Evolutionary conservation across 1,140 invertebrate species (phyloP).

Genomic region (Phortica variegata): DNA sequence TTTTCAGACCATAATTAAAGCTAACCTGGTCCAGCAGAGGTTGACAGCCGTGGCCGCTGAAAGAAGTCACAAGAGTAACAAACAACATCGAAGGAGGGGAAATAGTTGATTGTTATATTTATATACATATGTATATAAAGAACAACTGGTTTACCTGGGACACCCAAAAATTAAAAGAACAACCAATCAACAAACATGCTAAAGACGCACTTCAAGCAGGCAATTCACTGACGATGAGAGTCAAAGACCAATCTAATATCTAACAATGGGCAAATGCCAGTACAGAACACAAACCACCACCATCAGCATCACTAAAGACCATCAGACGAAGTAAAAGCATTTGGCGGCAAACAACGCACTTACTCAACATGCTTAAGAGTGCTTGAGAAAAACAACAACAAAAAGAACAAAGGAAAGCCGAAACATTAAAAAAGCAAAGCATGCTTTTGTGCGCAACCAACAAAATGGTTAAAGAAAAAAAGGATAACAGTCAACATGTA

Average conservation of each 20-base stretch:
- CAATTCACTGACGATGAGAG: neutral
- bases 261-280: constrained; percentile 10
- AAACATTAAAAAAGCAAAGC: too few species aligned
- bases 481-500: constrained; percentile 9
- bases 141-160: neutral
- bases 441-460: too few species aligned
- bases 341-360: too few species aligned
- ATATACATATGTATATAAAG: too few species aligned
- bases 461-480: constrained; percentile 15
- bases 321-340: neutral
- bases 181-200: constrained; percentile 18
- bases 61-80: constrained; percentile 33
- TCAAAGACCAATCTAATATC: constrained; percentile 13
- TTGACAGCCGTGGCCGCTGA: constrained; percentile 29
- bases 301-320: constrained; percentile 11
- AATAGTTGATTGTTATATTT: neutral
- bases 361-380: constrained; percentile 14
- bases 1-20: constrained; percentile 26
- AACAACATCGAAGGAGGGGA: constrained; percentile 12
- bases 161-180: constrained; percentile 12
- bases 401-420: neutral
- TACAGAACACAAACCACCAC: constrained; percentile 8
- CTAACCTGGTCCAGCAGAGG: constrained; percentile 21
- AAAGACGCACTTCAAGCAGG: constrained; percentile 8
- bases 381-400: neutral